Evolutionary conservation across 2,888 invertebrate genomes (phyloP).

Genomic region (Polia nebulosa): DNA sequence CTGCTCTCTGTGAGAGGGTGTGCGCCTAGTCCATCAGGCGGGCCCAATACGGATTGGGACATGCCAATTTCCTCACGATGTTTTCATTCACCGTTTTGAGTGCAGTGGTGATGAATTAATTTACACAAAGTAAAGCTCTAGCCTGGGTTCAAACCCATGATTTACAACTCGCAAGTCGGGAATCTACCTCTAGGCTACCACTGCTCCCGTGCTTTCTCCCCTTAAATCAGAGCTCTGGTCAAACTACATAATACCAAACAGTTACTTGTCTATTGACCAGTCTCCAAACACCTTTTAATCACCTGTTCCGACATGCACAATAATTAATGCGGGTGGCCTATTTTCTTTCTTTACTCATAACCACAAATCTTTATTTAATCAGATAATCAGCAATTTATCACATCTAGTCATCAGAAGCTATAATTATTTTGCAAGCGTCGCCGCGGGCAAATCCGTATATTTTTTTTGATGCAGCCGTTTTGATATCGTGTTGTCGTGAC

Average conservation of each 20-base stretch:
- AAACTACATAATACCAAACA: constrained; percentile 1
- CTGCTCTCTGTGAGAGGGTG: no score
- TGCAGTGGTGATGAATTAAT: no score
- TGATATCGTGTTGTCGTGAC: constrained; percentile 41
- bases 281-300: neutral
- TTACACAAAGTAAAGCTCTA: no score
- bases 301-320: constrained; percentile 8
- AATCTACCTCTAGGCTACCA: no score
- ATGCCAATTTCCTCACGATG: no score
- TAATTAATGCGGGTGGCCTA: constrained; percentile 23
- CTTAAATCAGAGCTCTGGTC: neutral
- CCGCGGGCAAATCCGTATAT: constrained; percentile 47
- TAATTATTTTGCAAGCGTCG: constrained; percentile 40
- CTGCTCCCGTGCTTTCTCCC: no score
- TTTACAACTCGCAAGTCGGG: no score
- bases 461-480: constrained; percentile 19
- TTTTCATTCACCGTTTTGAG: no score
- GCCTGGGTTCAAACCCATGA: no score
- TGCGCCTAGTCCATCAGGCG: no score
- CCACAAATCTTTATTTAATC: constrained; percentile 31
- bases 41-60: no score
- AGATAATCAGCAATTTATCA: constrained; percentile 41
- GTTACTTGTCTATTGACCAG: neutral
- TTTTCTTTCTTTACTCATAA: constrained; percentile 13
- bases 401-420: constrained; percentile 28